Evolutionary conservation across 2,113 vertebrate species (phyloP), one percentile per base, ranked within the genome.

Genomic region (Pholis gunnellus): DNA sequence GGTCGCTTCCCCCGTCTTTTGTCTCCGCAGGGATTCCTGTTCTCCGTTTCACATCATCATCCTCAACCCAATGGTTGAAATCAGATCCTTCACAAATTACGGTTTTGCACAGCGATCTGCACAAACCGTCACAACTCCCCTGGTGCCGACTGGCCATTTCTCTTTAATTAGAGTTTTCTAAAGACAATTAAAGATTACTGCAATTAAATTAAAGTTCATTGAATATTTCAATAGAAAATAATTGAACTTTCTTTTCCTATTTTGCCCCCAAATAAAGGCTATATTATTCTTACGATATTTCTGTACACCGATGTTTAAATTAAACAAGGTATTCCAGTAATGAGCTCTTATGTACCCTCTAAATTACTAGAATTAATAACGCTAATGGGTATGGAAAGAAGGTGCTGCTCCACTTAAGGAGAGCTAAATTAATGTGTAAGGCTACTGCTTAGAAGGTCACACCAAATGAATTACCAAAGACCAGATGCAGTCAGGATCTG

Each of bases 41-140:
- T 72, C 38, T 68, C 64, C 56, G 22, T 31, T 38, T 82, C 48
- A 67, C 66, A 36, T 40, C 59, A 76, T 84, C 79, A 71, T 81
- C 44, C 20, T 48, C 75, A 31, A 50, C n/a, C 44, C 64, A 86
- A 87, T 78, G 70, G 82, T 83, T 91, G 54, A 65, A 69, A 29
- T 20, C 11, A 54, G 67, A 73, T 64, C 48, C 25, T 34, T 44
- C 34, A 79, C 31, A 22, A 52, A 56, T 38, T 31, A 0, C 34
- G 2, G 56, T 69, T 20, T 25, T 65, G 10, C 18, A 17, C 13
- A 34, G 29, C n/a, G 66, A 57, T 70, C 42, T 36, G 38, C 25
- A 25, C 14, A 84, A 7, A 74, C 22, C 7, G 2, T 48, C 18
- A 66, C 34, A 40, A 15, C 0, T 72, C 15, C 10, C n/a, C 1